Percentiles rank a stretch among this genome's conserved stretches.
Conservation (phyloP, 2,113 vertebrate species). For the Anhinga rufa region DNA sequence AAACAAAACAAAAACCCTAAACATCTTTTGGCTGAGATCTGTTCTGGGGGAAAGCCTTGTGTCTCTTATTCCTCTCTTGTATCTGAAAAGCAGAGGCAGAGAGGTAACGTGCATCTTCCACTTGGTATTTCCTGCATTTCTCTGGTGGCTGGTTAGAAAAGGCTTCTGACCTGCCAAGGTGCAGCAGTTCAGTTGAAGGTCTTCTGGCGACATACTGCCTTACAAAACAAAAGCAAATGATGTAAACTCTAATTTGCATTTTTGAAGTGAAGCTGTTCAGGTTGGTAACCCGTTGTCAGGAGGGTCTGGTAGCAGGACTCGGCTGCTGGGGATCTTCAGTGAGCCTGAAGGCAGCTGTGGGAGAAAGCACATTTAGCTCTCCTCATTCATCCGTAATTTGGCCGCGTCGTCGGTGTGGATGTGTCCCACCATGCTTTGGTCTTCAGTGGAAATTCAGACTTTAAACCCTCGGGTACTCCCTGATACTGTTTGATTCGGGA, state of each 20-base stretch:
- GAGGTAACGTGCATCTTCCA: neutral
- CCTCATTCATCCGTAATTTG: neutral
- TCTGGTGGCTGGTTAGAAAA: neutral
- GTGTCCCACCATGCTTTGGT: neutral
- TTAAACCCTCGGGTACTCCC: neutral
- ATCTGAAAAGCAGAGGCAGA: neutral
- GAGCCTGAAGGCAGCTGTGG: neutral
- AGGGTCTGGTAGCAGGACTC: neutral
- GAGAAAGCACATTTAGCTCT: neutral
- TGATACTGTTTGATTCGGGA: neutral
- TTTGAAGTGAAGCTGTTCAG: neutral
- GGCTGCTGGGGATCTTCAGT: neutral
- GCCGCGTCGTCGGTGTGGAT: fast-evolving
- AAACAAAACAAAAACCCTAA: neutral
- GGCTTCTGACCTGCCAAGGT: neutral
- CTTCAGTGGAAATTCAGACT: neutral
- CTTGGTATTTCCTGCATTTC: neutral
- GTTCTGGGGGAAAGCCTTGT: fast-evolving
- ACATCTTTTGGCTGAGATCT: neutral
- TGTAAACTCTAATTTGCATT: neutral
- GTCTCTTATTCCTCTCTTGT: neutral
- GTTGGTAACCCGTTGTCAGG: neutral
- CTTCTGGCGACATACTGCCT: neutral
- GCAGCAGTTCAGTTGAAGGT: neutral
- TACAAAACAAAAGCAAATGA: neutral